phyloP scores from a whole-genome alignment of 2,797 vertebrate species.

The Sebastes elongatus region DNA sequence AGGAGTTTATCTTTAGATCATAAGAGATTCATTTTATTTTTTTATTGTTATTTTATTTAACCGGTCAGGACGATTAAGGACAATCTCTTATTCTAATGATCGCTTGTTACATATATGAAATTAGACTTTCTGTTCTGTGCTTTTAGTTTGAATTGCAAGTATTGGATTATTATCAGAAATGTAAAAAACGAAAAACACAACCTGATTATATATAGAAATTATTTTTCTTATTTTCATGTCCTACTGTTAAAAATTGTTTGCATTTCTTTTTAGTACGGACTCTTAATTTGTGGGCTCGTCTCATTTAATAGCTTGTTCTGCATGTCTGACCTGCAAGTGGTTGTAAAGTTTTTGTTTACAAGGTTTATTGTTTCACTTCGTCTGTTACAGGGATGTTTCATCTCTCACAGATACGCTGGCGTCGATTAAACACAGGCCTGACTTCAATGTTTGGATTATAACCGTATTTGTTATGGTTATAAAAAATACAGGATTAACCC shows the following conservation, averaged over 20 bases:
- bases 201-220: slow-evolving; percentile 62
- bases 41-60: slow-evolving; percentile 74
- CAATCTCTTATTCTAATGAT: slow-evolving; percentile 38
- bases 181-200: slow-evolving; percentile 37
- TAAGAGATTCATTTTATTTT: slow-evolving; percentile 78
- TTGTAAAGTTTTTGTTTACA: slow-evolving; percentile 74
- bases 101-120: slow-evolving; percentile 49
- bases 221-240: slow-evolving; percentile 82
- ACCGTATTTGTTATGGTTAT: slow-evolving; percentile 32
- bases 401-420: slow-evolving; percentile 51
- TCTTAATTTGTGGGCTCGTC: slow-evolving; percentile 70
- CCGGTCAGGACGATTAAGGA: slow-evolving; percentile 44
- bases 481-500: slow-evolving; percentile 40
- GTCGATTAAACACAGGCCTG: slow-evolving; percentile 46
- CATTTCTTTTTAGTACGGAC: slow-evolving; percentile 60
- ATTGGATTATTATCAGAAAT: slow-evolving; percentile 69
- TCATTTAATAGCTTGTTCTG: slow-evolving; percentile 82
- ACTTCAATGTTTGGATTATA: slow-evolving; percentile 29
- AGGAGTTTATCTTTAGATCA: slow-evolving; percentile 70
- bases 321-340: slow-evolving; percentile 88
- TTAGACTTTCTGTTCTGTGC: slow-evolving; percentile 55
- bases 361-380: slow-evolving; percentile 55
- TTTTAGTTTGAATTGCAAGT: slow-evolving; percentile 58
- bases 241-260: slow-evolving; percentile 81
- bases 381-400: slow-evolving; percentile 51